Evolutionary conservation across 2,797 vertebrate genomes (phyloP), one percentile per base, ranked within the genome.

Genomic region (Presbytis comata): DNA sequence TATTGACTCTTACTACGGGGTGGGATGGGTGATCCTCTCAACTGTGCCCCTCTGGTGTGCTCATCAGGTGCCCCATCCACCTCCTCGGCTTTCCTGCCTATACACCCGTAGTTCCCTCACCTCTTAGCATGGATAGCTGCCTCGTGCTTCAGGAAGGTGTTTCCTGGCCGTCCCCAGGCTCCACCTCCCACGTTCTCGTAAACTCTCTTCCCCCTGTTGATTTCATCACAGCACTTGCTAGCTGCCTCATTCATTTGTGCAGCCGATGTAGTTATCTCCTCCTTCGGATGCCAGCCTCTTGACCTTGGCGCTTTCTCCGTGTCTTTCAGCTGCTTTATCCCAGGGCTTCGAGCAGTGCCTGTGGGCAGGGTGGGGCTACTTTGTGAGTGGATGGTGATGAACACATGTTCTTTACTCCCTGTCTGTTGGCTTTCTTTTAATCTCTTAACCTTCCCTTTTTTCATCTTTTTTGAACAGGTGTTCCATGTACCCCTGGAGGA

Each of bases 401-500:
- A 67, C 61, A n/a, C 16, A 9, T 19, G 61, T 67, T 19, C 61
- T n/a, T 67, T 9, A 19, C 33, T n/a, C 4, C 8, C 30, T 33
- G 30, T n/a, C 9, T 28, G 9, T 14, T 30, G 19, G 2, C 21
- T 44, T 88, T 41, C 48, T 22, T 4, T 64, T 36, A 21, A 3
- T 46, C 41, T 39, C n/a, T 8, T 21, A 11, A 48, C 59, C 13
- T 41, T n/a, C 36, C 24, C 41, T 28, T 4, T 70, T 91, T 4
- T 75, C 44, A 0, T 93, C 46, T 91, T 97, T 41, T n/a, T 50
- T 91, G 97, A 85, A 59, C 96, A 99, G 99, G 99, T 99, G 99
- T 99, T 99, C 98, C 99, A 99, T 96, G 99, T 99, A 96, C 99
- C 99, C 55, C 99, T 99, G 98, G 99, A 99, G 97, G 99, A 99